Conservation (phyloP, 2,888 invertebrate species). For the Apomyelois bistriatella region DNA sequence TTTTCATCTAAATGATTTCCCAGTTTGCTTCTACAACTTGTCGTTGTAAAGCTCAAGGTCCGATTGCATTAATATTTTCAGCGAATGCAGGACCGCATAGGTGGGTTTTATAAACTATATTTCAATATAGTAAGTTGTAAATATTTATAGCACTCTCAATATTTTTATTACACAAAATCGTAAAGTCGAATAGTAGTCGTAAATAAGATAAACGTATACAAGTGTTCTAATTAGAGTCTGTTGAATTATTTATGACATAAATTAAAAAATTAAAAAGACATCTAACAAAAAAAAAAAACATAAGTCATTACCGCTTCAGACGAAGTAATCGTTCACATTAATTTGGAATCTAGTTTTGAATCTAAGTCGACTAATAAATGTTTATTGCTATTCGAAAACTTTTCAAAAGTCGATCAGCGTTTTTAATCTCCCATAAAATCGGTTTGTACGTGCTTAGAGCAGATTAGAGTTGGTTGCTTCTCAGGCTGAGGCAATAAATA, state of each 20-base stretch:
- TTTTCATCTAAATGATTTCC: too few species aligned
- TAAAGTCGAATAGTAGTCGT: constrained; percentile 22
- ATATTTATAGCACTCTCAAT: constrained; percentile 19
- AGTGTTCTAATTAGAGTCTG: constrained; percentile 21
- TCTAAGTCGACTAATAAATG: constrained; percentile 39
- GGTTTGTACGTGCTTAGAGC: constrained; percentile 59
- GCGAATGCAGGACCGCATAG: too few species aligned
- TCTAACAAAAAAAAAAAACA: constrained; percentile 11
- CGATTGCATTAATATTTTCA: too few species aligned
- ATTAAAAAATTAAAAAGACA: constrained; percentile 12
- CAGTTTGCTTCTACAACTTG: too few species aligned
- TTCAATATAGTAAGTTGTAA: not conserved
- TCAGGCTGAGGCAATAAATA: constrained; percentile 70
- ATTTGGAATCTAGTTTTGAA: constrained; percentile 40
- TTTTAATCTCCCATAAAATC: constrained; percentile 73
- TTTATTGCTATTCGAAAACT: constrained; percentile 54
- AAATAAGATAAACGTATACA: constrained; percentile 18
- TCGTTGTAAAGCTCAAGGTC: too few species aligned
- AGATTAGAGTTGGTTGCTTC: constrained; percentile 69
- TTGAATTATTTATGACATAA: constrained; percentile 15
- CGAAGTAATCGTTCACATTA: constrained; percentile 49
- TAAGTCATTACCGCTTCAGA: constrained; percentile 19
- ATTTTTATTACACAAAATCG: constrained; percentile 29
- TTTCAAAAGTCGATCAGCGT: constrained; percentile 61
- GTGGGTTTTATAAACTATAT: too few species aligned